These are phyloP conservation scores for Nymphalis urticae DNA, from an alignment of 2,888 invertebrate genomes.

Conservation along the genomic window DNA sequence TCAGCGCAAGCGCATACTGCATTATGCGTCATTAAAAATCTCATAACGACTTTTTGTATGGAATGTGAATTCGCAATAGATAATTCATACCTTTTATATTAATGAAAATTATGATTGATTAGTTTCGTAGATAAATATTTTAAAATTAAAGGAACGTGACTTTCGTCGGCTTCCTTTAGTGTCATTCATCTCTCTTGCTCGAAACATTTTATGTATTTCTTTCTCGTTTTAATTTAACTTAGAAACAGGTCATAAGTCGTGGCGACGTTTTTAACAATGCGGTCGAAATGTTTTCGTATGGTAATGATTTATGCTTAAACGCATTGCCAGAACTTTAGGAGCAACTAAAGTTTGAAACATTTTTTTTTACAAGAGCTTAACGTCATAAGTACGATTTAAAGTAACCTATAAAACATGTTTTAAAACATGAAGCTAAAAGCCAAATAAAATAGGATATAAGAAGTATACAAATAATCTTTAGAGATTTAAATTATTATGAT, in stretches of 20 bases:
- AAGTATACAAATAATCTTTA: no score
- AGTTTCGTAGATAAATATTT: not conserved
- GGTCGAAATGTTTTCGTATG: constrained; percentile 80
- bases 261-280: constrained; percentile 80
- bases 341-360: constrained; percentile 57
- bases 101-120: not conserved
- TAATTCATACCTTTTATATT: not conserved
- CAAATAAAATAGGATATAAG: no score
- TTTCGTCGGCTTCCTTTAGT: constrained; percentile 66
- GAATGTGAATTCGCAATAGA: not conserved
- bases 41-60: not conserved
- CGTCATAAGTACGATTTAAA: no score
- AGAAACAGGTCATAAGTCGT: constrained; percentile 78
- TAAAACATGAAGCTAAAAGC: no score
- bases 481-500: no score
- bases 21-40: constrained; percentile 16
- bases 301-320: constrained; percentile 80
- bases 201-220: constrained; percentile 54
- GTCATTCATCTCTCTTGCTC: constrained; percentile 55
- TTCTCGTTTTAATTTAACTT: constrained; percentile 72
- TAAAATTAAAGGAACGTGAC: constrained; percentile 21
- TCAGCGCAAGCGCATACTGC: constrained; percentile 35
- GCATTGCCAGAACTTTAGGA: constrained; percentile 64
- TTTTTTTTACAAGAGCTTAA: constrained; percentile 29
- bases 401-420: no score